These are phyloP conservation scores for Ceraclea dissimilis DNA, from an alignment of 2,888 invertebrate species.

Conservation along the genomic window DNA sequence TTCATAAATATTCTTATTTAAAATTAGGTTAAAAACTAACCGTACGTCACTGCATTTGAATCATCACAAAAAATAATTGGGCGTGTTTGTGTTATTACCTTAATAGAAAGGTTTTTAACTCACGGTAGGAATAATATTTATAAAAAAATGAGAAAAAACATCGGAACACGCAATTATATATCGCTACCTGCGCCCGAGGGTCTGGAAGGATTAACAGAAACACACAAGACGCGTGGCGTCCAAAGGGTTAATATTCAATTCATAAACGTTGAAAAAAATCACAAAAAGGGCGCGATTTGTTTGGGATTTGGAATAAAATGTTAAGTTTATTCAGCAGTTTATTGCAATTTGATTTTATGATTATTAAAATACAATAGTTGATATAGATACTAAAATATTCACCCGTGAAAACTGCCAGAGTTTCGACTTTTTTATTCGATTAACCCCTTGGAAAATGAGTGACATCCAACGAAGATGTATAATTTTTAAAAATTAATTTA, in stretches of 20 bases:
- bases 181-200: constrained; percentile 10
- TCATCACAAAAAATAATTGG: constrained; percentile 12
- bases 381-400: no score
- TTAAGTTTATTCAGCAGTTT: no score
- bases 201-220: neutral
- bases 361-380: no score
- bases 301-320: neutral
- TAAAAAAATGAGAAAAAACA: constrained; percentile 12
- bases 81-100: constrained; percentile 24
- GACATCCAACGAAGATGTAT: no score
- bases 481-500: no score
- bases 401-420: no score
- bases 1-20: no score
- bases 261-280: neutral
- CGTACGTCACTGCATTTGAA: constrained; percentile 8
- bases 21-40: no score
- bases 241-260: neutral
- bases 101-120: constrained; percentile 25
- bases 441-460: no score
- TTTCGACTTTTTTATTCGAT: no score
- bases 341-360: no score
- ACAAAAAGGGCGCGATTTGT: neutral
- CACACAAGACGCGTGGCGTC: constrained; percentile 2
- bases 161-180: constrained; percentile 9
- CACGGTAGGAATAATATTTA: constrained; percentile 9